A percentile compares a stretch with the other conserved stretches of the same genome.
phyloP scores from a whole-genome alignment of 2,888 invertebrate genomes.

The Merodon equestris region DNA sequence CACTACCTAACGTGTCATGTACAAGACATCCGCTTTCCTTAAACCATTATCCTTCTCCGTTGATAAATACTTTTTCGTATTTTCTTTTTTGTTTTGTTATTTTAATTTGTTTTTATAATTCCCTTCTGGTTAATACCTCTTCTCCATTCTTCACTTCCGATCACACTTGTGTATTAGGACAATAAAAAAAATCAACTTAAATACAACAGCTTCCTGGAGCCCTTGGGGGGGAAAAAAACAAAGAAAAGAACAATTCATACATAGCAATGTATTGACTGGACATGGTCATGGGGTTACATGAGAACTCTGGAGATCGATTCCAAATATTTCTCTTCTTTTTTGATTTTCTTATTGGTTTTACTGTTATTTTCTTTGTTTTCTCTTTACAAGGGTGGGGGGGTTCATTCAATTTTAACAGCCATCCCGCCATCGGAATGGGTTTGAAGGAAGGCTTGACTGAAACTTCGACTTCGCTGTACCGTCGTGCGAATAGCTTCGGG shows the following conservation, averaged over 20 bases:
- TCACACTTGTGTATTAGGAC: constrained; percentile 37
- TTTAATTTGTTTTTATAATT: constrained; percentile 26
- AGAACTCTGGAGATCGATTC: too few species aligned
- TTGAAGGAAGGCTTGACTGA: constrained; percentile 10
- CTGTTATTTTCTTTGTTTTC: too few species aligned
- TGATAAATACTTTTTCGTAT: constrained; percentile 59
- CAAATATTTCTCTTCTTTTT: constrained; percentile 40
- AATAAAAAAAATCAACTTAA: not conserved
- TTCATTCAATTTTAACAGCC: constrained; percentile 44
- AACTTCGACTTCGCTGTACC: constrained; percentile 42
- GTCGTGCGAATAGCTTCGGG: constrained; percentile 38
- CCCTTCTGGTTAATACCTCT: constrained; percentile 30
- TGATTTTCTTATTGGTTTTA: constrained; percentile 20
- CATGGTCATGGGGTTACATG: constrained; percentile 25
- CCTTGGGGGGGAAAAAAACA: not conserved
- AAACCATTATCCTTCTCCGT: constrained; percentile 1
- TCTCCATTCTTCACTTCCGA: not conserved
- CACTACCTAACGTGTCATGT: too few species aligned
- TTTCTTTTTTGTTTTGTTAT: constrained; percentile 9
- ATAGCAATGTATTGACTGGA: constrained; percentile 6
- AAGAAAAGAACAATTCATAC: constrained; percentile 2
- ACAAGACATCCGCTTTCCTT: not conserved
- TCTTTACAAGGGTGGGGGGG: too few species aligned
- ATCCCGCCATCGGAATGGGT: constrained; percentile 19
- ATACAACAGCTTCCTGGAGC: constrained; percentile 5